phyloP scores from a whole-genome alignment of 2,113 vertebrate genomes.

The Nesospiza acunhae region DNA sequence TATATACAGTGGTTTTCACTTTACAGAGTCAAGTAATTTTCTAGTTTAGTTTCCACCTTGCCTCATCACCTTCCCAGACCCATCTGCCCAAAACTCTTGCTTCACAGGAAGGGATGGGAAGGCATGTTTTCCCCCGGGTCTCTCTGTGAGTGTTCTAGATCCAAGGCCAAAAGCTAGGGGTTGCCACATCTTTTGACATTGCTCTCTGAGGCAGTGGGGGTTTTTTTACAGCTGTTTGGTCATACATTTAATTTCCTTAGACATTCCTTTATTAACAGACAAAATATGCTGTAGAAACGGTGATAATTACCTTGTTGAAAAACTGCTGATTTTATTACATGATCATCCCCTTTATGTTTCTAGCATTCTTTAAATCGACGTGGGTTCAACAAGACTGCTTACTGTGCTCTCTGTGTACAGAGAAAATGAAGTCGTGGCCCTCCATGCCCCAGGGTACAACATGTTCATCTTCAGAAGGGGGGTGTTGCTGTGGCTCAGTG shows the following conservation, averaged over 20 bases:
- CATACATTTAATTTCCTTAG: background rate
- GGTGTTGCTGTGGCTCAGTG: background rate
- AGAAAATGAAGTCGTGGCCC: background rate
- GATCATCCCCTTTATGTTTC: background rate
- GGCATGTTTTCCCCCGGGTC: background rate
- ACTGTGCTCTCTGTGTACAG: background rate
- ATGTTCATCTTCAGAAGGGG: background rate
- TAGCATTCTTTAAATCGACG: background rate
- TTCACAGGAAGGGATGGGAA: background rate
- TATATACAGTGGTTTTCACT: background rate
- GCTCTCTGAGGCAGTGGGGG: fast-evolving
- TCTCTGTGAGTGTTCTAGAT: background rate
- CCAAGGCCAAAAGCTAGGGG: background rate
- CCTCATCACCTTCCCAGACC: background rate
- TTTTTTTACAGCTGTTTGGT: background rate
- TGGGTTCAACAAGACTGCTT: background rate
- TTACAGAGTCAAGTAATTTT: background rate
- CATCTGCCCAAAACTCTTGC: background rate
- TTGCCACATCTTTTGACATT: background rate
- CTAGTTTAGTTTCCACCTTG: background rate
- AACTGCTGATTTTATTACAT: background rate
- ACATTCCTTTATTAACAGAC: background rate
- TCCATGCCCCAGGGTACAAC: background rate
- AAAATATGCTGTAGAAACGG: background rate
- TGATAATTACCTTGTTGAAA: background rate